A percentile compares a stretch with the other conserved stretches of the same genome.
phyloP scores from a whole-genome alignment of 2,113 vertebrate genomes.

The Caloenas nicobarica region DNA sequence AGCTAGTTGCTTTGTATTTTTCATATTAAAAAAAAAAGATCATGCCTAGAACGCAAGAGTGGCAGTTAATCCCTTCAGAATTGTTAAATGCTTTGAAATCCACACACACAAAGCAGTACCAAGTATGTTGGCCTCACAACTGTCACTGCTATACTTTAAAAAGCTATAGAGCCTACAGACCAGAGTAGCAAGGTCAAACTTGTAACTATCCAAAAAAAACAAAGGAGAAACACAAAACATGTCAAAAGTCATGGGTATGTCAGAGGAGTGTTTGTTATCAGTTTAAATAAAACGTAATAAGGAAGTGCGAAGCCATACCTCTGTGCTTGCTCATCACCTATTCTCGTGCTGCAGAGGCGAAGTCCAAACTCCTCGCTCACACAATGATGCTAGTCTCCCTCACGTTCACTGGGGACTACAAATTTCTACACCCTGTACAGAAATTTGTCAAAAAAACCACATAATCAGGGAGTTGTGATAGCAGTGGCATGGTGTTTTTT shows the following conservation, averaged over 20 bases:
- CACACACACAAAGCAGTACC: no score
- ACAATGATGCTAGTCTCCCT: not conserved
- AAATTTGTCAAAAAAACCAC: not conserved
- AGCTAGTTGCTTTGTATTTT: not conserved
- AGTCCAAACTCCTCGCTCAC: not conserved
- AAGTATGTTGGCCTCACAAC: not conserved
- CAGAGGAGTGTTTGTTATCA: not conserved
- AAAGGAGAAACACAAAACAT: not conserved
- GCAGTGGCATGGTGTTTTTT: no score
- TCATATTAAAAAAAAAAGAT: not conserved
- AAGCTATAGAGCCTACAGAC: not conserved
- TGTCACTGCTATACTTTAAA: not conserved
- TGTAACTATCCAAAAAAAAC: not conserved
- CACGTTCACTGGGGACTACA: not conserved
- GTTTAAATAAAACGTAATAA: not conserved
- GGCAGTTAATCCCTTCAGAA: not conserved
- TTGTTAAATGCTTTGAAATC: not conserved
- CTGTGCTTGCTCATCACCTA: not conserved
- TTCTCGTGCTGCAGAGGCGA: not conserved
- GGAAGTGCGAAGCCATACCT: not conserved
- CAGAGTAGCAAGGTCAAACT: not conserved
- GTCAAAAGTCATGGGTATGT: fast-evolving
- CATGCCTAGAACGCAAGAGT: not conserved
- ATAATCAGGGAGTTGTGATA: not conserved
- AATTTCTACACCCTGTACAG: not conserved